Conservation (phyloP, 2,797 vertebrate species). For the Rhinatrema bivittatum region DNA sequence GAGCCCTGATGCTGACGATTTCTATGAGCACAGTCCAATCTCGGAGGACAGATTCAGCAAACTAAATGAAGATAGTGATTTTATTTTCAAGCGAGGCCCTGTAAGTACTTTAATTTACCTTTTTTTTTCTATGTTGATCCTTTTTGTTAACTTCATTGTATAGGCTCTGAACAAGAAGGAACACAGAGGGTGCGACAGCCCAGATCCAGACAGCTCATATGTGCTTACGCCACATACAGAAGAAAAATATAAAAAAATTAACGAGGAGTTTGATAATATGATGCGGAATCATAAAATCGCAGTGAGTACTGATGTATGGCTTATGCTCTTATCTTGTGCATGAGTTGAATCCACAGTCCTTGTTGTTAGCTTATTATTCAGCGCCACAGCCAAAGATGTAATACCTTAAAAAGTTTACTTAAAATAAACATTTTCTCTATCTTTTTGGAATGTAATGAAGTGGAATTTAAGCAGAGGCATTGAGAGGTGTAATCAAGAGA, state of each 20-base stretch:
- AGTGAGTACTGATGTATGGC: slow-evolving; percentile 74
- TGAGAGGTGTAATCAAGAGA: no score
- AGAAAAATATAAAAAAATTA: slow-evolving; percentile 99
- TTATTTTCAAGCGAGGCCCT: slow-evolving; percentile 99
- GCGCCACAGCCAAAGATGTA: slow-evolving; percentile 1
- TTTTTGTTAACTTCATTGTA: slow-evolving; percentile 98
- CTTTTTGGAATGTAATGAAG: no score
- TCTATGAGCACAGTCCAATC: slow-evolving; percentile 98
- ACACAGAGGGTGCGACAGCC: slow-evolving; percentile 99
- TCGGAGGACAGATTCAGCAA: slow-evolving; percentile 98
- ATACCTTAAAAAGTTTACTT: slow-evolving; percentile 4
- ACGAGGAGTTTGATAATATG: slow-evolving; percentile 99
- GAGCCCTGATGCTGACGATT: slow-evolving; percentile 97
- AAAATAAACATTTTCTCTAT: not conserved
- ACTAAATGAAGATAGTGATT: slow-evolving; percentile 99
- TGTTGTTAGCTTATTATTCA: slow-evolving; percentile 24
- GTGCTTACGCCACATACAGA: slow-evolving; percentile 99
- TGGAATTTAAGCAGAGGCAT: no score
- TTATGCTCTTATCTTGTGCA: slow-evolving; percentile 61
- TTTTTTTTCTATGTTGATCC: slow-evolving; percentile 95
- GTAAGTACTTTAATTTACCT: slow-evolving; percentile 93
- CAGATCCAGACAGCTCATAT: slow-evolving; percentile 97
- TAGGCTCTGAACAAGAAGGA: slow-evolving; percentile 99
- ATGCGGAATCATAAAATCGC: slow-evolving; percentile 99
- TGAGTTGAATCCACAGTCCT: slow-evolving; percentile 40